Evolutionary conservation across 2,888 invertebrate genomes (phyloP).

Genomic region (Fragum whitleyi): DNA sequence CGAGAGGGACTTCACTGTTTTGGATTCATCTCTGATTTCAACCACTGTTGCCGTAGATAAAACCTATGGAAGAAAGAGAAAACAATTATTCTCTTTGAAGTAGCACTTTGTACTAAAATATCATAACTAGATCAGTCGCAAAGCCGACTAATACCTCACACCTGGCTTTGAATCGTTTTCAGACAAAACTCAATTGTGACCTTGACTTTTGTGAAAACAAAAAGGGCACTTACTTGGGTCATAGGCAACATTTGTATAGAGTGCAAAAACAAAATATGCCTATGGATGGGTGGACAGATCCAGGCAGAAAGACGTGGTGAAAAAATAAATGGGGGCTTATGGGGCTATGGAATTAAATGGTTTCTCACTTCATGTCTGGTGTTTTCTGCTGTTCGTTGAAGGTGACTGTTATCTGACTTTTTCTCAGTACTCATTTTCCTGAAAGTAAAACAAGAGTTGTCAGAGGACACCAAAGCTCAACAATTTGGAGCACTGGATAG

Average conservation of each 20-base stretch:
- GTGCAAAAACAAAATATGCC: too few species aligned
- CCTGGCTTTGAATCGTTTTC: not conserved
- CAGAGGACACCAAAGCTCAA: not conserved
- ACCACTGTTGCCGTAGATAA: slow-evolving; percentile 76
- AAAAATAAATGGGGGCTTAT: too few species aligned
- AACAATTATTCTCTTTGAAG: slow-evolving; percentile 3
- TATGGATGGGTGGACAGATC: too few species aligned
- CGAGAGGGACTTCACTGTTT: slow-evolving; percentile 81
- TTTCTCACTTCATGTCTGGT: slow-evolving; percentile 58
- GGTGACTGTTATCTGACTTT: slow-evolving; percentile 41
- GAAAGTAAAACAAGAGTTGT: not conserved
- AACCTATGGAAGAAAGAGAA: slow-evolving; percentile 60
- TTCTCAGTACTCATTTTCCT: slow-evolving; percentile 32
- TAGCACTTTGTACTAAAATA: not conserved
- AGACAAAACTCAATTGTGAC: not conserved
- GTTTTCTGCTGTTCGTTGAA: slow-evolving; percentile 68
- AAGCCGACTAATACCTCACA: not conserved
- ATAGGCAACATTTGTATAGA: not conserved
- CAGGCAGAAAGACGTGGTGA: too few species aligned
- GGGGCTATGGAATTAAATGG: not conserved
- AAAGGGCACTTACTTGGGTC: not conserved
- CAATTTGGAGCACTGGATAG: not conserved
- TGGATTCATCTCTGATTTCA: slow-evolving; percentile 77
- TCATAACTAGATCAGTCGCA: too few species aligned
- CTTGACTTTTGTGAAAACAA: too few species aligned